These are phyloP conservation scores for Meiosimyza decipiens DNA, from an alignment of 2,888 invertebrate species.

Conservation along the genomic window DNA sequence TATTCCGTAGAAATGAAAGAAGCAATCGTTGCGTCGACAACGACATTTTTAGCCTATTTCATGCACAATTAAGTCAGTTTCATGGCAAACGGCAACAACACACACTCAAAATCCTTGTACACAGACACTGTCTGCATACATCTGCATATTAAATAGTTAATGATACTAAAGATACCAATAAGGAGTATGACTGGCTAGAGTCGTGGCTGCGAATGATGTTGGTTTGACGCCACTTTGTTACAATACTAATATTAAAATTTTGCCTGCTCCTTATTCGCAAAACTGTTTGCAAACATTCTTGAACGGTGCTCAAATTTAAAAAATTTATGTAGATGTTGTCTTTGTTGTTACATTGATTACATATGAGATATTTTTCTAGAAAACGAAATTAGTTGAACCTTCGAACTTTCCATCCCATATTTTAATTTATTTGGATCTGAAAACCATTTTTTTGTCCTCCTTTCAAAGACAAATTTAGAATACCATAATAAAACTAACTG, in stretches of 20 bases:
- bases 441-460: too few relatives aligned
- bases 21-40: neutral
- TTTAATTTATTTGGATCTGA: too few relatives aligned
- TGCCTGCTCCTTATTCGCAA: neutral
- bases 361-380: too few relatives aligned
- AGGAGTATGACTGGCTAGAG: neutral
- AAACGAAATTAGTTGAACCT: too few relatives aligned
- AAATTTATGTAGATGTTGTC: neutral
- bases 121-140: neutral
- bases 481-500: too few relatives aligned
- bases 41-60: conserved; percentile 9
- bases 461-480: too few relatives aligned
- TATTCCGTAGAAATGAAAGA: neutral
- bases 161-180: neutral
- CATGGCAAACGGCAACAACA: neutral
- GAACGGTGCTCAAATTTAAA: conserved; percentile 26
- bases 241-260: too few relatives aligned
- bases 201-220: too few relatives aligned
- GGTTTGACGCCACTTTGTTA: too few relatives aligned
- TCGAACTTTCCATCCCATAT: too few relatives aligned
- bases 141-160: conserved; percentile 5
- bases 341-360: too few relatives aligned
- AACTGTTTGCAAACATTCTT: conserved; percentile 18
- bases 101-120: too few relatives aligned
- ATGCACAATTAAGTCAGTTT: conserved; percentile 6